Percentiles rank a stretch among this genome's conserved stretches.
Evolutionary conservation across 2,113 vertebrate species (phyloP).

Genomic region (Pomatostomus ruficeps): DNA sequence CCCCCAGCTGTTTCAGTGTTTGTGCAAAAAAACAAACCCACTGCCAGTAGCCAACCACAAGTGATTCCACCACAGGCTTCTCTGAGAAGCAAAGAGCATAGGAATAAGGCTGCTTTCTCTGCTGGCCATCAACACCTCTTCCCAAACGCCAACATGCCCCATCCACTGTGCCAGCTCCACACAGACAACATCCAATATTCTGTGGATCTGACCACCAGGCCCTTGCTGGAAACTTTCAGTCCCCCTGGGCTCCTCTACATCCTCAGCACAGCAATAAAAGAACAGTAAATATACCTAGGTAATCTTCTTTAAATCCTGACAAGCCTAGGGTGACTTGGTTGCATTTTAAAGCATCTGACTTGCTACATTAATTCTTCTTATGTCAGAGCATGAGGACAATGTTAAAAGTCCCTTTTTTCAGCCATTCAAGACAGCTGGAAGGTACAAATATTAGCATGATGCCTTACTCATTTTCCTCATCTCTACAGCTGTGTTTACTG

Average conservation of each 20-base stretch:
- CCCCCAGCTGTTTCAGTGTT: background rate
- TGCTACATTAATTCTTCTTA: background rate
- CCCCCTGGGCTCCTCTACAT: background rate
- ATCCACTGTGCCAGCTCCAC: background rate
- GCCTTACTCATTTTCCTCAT: slow-evolving; percentile 1
- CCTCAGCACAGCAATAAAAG: background rate
- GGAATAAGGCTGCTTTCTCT: background rate
- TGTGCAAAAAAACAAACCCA: background rate
- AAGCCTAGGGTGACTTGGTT: background rate
- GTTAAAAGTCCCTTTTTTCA: background rate
- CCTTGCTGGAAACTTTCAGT: background rate
- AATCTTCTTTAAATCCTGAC: background rate
- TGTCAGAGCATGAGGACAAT: background rate
- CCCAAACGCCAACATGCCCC: background rate
- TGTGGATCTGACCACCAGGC: background rate
- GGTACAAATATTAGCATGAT: background rate
- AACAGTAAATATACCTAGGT: background rate
- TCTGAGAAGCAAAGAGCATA: background rate
- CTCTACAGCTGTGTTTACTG: slow-evolving; percentile 39
- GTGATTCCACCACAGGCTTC: background rate
- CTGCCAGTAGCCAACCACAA: background rate
- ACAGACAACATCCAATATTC: background rate
- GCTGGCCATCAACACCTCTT: background rate
- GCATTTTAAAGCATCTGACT: background rate
- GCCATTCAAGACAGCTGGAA: background rate